Base-by-base conservation (phyloP, 2,113 vertebrate species). In the Pao palembangensis region DNA sequence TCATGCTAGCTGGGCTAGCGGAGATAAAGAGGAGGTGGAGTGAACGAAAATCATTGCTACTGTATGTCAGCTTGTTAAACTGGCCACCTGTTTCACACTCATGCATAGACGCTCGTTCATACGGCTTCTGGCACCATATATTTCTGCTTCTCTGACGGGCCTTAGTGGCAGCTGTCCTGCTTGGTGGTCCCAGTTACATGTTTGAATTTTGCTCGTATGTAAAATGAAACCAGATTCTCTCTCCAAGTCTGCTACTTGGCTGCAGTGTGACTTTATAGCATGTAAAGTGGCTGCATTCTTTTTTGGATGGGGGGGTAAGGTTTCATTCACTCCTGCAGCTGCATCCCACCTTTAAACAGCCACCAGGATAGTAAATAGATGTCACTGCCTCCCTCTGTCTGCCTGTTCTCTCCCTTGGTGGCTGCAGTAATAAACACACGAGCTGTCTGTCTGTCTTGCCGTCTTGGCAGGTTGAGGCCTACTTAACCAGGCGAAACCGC, bases 361-460 rank as follows among this genome's bases (percentile, higher is more conserved):
- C 52, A 57, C 78, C 69, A 49, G 57, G 23, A 56, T 31, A 31
- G 43, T 15, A 44, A 44, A 44, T 44, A 44, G 16, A 44, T 44
- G 12, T 44, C 43, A 23, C 44, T 60, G 46, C 64, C 31, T 50
- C 34, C 55, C 54, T 57, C 41, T 34, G 42, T 18, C 68, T 43
- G 67, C 75, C 59, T 69, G 61, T 61, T 76, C 79, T 87, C 79
- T 87, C 80, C 69, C 53, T 85, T 85, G 83, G 78, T 87, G 83
- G 83, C 67, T 83, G 5, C 38, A 68, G 77, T 92, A 91, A 91
- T 91, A 90, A 90, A 91, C 88, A 88, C 83, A 75, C 87, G 71
- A 83, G 81, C 83, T 90, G 85, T 90, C 89, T 81, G 76, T 84
- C 78, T 75, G 84, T 85, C 77, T 77, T 72, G 72, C 85, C 44